phyloP scores from a whole-genome alignment of 2,797 vertebrate species.

The Bufotes viridis region DNA sequence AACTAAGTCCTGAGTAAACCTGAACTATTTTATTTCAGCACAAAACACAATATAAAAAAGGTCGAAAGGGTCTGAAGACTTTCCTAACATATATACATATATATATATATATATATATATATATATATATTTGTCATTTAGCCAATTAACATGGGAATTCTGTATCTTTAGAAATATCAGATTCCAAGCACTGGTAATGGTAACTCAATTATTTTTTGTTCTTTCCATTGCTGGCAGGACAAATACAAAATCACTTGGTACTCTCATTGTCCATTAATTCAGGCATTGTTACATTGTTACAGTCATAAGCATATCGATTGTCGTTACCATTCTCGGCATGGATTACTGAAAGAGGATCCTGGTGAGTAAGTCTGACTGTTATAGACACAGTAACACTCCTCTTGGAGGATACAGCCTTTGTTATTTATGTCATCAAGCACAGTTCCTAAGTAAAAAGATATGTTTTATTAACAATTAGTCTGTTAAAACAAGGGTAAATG shows the following conservation, averaged over 20 bases:
- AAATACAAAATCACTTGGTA: background rate
- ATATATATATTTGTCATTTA: background rate
- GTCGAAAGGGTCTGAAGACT: too few species aligned
- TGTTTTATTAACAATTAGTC: background rate
- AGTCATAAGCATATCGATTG: background rate
- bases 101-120: too few species aligned
- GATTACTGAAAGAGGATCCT: constrained; percentile 36
- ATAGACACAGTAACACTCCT: constrained; percentile 57
- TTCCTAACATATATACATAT: too few species aligned
- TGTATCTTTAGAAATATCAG: background rate
- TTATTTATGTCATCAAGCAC: constrained; percentile 60
- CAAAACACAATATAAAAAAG: too few species aligned
- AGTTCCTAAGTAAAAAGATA: constrained; percentile 14
- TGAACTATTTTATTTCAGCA: too few species aligned
- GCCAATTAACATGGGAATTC: background rate
- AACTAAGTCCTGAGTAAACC: too few species aligned
- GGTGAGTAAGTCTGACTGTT: constrained; percentile 44
- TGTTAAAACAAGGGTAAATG: background rate
- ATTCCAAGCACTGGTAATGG: background rate
- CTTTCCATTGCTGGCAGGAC: background rate
- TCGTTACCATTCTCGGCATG: constrained; percentile 49
- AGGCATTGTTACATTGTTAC: background rate
- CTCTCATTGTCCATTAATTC: background rate
- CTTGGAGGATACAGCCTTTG: constrained; percentile 45
- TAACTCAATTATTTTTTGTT: background rate